Evolutionary conservation across 1,140 invertebrate species (phyloP), one percentile per base, ranked within the genome.

Genomic region (Aphidius gifuensis): DNA sequence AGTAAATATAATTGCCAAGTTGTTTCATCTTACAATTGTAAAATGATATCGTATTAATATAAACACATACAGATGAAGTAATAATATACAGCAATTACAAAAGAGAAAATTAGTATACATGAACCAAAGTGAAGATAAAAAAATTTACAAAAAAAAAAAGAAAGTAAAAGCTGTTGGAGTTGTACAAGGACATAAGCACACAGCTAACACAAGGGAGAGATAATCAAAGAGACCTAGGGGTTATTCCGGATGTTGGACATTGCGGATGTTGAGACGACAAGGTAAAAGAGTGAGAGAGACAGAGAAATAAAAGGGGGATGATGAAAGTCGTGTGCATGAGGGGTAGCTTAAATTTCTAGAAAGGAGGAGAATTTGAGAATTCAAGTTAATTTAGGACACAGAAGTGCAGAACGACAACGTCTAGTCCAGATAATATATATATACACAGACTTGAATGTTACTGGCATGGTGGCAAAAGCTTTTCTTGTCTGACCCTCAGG

Each of bases 381-480:
- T 67, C 65, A 68, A 68, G 67, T 72, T 72, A 71, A 72, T 72
- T 64, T 50, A 66, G 62, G 59, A 62, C 64, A 67, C 69, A 71
- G 68, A 54, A 61, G 43, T 55, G 42, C 47, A 32, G 23, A 64
- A 68, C 57, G 42, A 61, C 53, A 42, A 44, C 40, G 43, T 61
- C 55, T 57, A 61, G 46, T 61, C 46, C 42, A 39, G 5, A 61
- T 9, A 21, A 53, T 39, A 55, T 42, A 58, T 43, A 32, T 32
- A 32, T 32, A 32, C 23, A 58, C n/a, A 58, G 38, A 58, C 61
- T 39, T 6, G 38, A 23, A 16, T 58, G 55, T 49, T 57, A 51
- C 61, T 58, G 61, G 42, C 55, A 58, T 58, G 55, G 48, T 42
- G 38, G n/a, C 21, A 58, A 57, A 48, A 32, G 8, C 23, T 9